Evolutionary conservation across 2,113 vertebrate genomes (phyloP).

Genomic region (Oncorhynchus gorbuscha): DNA sequence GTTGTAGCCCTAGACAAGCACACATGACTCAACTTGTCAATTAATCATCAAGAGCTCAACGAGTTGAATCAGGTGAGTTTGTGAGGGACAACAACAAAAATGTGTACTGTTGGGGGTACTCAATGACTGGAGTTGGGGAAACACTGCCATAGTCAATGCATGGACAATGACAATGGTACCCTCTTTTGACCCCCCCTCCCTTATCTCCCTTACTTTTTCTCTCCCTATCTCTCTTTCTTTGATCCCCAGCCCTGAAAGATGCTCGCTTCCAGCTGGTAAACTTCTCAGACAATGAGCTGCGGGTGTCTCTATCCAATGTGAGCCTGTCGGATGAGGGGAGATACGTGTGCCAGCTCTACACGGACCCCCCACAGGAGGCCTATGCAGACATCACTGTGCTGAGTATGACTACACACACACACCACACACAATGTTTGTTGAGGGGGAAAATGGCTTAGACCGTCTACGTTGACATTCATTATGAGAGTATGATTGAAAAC

Average conservation of each 20-base stretch:
- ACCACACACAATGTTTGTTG: not conserved
- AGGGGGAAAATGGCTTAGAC: no score
- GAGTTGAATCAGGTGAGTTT: no score
- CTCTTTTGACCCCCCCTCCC: no score
- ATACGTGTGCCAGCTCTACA: slow-evolving; percentile 99
- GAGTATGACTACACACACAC: slow-evolving; percentile 72
- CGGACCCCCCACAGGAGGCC: slow-evolving; percentile 95
- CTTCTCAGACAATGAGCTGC: slow-evolving; percentile 98
- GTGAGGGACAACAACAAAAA: no score
- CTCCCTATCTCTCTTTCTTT: slow-evolving; percentile 5
- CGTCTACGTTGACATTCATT: no score
- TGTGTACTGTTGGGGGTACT: no score
- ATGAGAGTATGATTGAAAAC: no score
- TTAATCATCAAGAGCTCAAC: no score
- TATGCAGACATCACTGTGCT: slow-evolving; percentile 95
- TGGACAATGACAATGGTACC: slow-evolving; percentile 1
- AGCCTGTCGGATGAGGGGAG: slow-evolving; percentile 93
- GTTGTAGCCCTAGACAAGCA: no score
- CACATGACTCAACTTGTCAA: no score
- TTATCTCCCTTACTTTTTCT: no score
- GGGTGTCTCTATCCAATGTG: slow-evolving; percentile 96
- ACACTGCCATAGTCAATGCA: not conserved
- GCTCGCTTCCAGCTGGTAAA: slow-evolving; percentile 99
- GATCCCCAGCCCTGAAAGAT: slow-evolving; percentile 91
- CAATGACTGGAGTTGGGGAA: not conserved